phyloP scores from a whole-genome alignment of 1,140 invertebrate species.

The Bombus confusus region DNA sequence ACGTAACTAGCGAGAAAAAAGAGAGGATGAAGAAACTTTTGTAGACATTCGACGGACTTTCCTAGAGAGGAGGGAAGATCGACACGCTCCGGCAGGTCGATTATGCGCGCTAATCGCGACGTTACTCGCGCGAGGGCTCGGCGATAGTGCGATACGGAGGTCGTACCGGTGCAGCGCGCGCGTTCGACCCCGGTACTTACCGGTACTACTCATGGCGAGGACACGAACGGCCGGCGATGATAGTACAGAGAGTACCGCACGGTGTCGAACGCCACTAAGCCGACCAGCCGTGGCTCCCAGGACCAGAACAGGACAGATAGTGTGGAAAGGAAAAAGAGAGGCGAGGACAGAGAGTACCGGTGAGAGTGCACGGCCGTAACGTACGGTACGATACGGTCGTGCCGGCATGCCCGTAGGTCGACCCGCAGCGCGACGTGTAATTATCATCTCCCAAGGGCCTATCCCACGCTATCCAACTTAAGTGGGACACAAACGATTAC shows the following conservation, averaged over 20 bases:
- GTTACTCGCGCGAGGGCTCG: constrained; percentile 43
- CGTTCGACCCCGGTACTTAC: constrained; percentile 59
- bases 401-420: constrained; percentile 65
- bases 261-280: constrained; percentile 61
- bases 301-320: constrained; percentile 33
- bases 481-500: constrained; percentile 72
- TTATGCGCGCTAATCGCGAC: constrained; percentile 61
- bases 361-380: constrained; percentile 69
- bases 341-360: constrained; percentile 62
- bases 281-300: constrained; percentile 43
- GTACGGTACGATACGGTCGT: constrained; percentile 68
- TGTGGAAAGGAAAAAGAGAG: constrained; percentile 39
- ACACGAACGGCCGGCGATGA: constrained; percentile 63
- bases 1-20: no score
- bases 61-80: not conserved
- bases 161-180: constrained; percentile 59
- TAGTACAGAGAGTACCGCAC: constrained; percentile 69
- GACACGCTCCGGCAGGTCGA: not conserved
- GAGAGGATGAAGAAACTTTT: constrained; percentile 5
- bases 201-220: constrained; percentile 57
- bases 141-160: constrained; percentile 68
- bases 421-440: constrained; percentile 73
- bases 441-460: constrained; percentile 79
- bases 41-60: not conserved
- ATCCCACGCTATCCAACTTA: constrained; percentile 77